Evolutionary conservation across 2,797 vertebrate genomes (phyloP).

Genomic region (Gymnoscopelus braueri): DNA sequence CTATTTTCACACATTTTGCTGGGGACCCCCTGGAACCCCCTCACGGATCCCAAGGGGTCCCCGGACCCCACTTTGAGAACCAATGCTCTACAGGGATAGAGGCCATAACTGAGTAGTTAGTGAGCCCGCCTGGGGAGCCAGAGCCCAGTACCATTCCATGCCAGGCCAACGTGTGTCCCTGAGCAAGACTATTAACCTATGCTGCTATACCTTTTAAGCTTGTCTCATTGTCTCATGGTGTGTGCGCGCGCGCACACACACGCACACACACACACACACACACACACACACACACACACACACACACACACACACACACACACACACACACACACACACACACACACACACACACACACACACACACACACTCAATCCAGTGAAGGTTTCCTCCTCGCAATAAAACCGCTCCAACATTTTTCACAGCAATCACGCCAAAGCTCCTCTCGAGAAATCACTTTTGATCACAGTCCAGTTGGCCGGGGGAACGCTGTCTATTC

Average conservation of each 20-base stretch:
- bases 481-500: conserved; percentile 56
- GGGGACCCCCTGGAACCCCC: too few relatives aligned
- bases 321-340: conserved; percentile 17
- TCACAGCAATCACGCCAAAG: conserved; percentile 59
- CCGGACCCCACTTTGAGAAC: too few relatives aligned
- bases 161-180: too few relatives aligned
- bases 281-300: conserved; percentile 2
- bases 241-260: too few relatives aligned
- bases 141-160: too few relatives aligned
- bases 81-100: too few relatives aligned
- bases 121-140: too few relatives aligned
- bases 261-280: conserved; percentile 1
- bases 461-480: conserved; percentile 68
- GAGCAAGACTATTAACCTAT: neutral
- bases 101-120: too few relatives aligned
- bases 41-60: too few relatives aligned
- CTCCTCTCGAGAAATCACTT: conserved; percentile 65
- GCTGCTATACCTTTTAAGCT: neutral
- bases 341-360: conserved; percentile 25
- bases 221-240: too few relatives aligned
- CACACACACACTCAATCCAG: conserved; percentile 26
- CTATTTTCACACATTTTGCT: too few relatives aligned
- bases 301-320: conserved; percentile 8
- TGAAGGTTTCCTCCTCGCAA: conserved; percentile 3
- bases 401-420: conserved; percentile 59